Conservation (phyloP, 2,888 invertebrate genomes). For the Poecilus cupreus region DNA sequence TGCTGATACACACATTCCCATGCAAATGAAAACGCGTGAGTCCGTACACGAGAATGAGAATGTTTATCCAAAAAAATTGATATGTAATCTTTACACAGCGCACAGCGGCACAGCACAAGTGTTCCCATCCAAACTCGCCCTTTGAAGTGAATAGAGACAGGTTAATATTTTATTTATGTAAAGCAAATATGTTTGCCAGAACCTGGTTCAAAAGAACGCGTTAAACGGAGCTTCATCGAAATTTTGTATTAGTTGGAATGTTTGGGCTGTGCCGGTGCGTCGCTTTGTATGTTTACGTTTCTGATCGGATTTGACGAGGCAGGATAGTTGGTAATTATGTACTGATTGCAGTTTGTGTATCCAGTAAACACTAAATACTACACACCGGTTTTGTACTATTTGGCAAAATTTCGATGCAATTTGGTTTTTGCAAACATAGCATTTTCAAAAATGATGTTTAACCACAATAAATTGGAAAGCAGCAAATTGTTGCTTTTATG, state of each 20-base stretch:
- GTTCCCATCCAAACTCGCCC: constrained; percentile 20
- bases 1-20: constrained; percentile 40
- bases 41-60: constrained; percentile 22
- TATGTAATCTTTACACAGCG: constrained; percentile 43
- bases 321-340: constrained; percentile 23
- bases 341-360: constrained; percentile 20
- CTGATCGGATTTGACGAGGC: constrained; percentile 27
- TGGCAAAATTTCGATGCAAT: not conserved
- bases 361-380: constrained; percentile 12
- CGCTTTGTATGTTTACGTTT: constrained; percentile 1
- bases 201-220: constrained; percentile 16
- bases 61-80: constrained; percentile 48
- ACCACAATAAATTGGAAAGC: not conserved
- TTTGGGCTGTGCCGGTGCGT: constrained; percentile 8
- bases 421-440: constrained; percentile 7
- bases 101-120: not conserved
- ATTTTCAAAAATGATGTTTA: not conserved
- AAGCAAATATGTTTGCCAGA: constrained; percentile 38
- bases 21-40: constrained; percentile 7
- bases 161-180: constrained; percentile 50
- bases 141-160: constrained; percentile 38
- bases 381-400: constrained; percentile 27
- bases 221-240: constrained; percentile 24
- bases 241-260: constrained; percentile 38
- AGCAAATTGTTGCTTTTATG: not conserved